A percentile compares a stretch with the other conserved stretches of the same genome.
These are phyloP conservation scores for Pygmarrhopalites habei DNA, from an alignment of 1,140 invertebrate species.

Conservation along the genomic window DNA sequence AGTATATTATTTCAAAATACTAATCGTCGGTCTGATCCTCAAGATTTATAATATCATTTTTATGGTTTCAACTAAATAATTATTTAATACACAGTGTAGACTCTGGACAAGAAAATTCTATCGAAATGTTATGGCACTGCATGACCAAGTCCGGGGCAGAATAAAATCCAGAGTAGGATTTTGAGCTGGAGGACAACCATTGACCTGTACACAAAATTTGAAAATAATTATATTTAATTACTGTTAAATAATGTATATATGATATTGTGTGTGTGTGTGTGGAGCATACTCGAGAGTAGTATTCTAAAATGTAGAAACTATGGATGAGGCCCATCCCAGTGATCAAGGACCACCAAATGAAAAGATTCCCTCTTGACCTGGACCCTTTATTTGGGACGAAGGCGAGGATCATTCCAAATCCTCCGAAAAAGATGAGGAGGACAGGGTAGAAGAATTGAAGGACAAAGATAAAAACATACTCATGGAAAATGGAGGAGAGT, in stretches of 20 bases:
- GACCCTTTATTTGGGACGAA: conserved; percentile 50
- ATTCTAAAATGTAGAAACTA: conserved; percentile 74
- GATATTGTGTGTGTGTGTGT: background rate
- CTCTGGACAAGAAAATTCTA: background rate
- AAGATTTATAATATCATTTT: conserved; percentile 1
- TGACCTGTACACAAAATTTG: background rate
- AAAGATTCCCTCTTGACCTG: conserved; percentile 59
- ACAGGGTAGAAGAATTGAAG: conserved; percentile 82
- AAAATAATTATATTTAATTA: background rate
- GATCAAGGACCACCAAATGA: conserved; percentile 69
- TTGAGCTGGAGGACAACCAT: conserved; percentile 5
- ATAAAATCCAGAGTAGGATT: conserved; percentile 46
- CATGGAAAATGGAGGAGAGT: conserved; percentile 67
- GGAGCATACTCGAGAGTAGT: conserved; percentile 56
- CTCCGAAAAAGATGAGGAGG: conserved; percentile 62
- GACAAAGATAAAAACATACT: conserved; percentile 68
- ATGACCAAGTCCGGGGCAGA: conserved; percentile 55
- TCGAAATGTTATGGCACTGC: no score
- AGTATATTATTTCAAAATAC: no score
- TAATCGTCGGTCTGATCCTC: no score
- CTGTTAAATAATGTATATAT: background rate
- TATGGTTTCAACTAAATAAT: conserved; percentile 7
- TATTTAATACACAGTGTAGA: conserved; percentile 2
- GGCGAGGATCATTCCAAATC: conserved; percentile 51
- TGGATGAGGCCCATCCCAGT: conserved; percentile 66